phyloP scores from a whole-genome alignment of 1,140 invertebrate genomes.

The Sycophaga agraensis region DNA sequence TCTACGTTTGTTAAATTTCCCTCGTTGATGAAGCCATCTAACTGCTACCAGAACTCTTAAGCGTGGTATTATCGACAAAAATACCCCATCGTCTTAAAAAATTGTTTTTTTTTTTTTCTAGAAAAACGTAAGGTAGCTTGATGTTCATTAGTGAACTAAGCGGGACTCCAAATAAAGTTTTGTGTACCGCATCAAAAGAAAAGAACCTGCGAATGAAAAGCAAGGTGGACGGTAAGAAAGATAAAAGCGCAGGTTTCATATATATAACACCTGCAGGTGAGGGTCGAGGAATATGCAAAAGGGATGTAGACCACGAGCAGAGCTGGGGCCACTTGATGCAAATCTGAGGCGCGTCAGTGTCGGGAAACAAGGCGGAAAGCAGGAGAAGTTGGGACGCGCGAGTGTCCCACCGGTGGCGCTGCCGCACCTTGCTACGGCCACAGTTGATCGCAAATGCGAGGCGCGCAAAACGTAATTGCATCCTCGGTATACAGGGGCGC shows the following conservation, averaged over 20 bases:
- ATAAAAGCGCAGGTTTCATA: not conserved
- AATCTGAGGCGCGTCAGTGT: constrained; percentile 13
- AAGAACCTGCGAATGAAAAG: not conserved
- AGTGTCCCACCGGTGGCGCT: not conserved
- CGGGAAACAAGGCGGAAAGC: constrained; percentile 23
- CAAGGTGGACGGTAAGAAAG: not conserved
- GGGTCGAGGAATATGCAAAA: not conserved
- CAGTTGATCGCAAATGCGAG: constrained; percentile 12
- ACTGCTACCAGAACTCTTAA: too few species aligned
- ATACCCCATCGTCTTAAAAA: too few species aligned
- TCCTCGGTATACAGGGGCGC: too few species aligned
- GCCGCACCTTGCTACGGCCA: constrained; percentile 11
- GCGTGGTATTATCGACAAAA: too few species aligned
- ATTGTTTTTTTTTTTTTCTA: too few species aligned
- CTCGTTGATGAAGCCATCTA: too few species aligned
- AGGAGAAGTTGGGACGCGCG: not conserved
- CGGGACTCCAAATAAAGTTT: too few species aligned
- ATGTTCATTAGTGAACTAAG: too few species aligned
- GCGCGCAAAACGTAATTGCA: constrained; percentile 16
- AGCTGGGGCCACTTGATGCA: constrained; percentile 15
- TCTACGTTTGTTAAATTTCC: too few species aligned
- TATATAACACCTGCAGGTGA: too few species aligned
- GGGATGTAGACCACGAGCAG: not conserved
- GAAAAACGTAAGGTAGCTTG: too few species aligned
- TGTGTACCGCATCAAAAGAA: too few species aligned